Base-by-base conservation (phyloP, 2,797 vertebrate genomes). In the Enteromius afrohamiltoni region DNA sequence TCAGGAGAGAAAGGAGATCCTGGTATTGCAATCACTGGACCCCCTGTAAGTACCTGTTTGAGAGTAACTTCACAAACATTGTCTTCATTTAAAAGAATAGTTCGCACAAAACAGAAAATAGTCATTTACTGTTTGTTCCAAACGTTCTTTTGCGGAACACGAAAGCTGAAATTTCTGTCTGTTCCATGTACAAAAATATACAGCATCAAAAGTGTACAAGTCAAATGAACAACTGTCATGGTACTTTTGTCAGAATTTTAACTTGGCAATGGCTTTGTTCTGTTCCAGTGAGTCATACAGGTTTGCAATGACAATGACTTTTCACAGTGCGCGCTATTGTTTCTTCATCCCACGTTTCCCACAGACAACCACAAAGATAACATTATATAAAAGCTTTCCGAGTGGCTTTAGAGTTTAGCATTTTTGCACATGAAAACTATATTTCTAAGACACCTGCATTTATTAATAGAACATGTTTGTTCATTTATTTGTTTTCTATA, bases 1-100 rank as follows among this genome's bases (percentile, higher is more conserved):
- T 94, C 95, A 0, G 98, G 97, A 42, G 97, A 99, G 76, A 95
- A 92, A 86, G 98, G 97, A 0, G 95, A 97, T 42, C 94, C 95
- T 47, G 98, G 97, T 69, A 82, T 93, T 85, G 95, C 95, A 71
- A 85, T 95, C 85, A 93, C 91, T 23, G 98, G 97, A 73, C 90
- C 90, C 47, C 90, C 90, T 80, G 98, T 99, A 94, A 97, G 97
- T 96, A 84, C 74, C 88, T 64, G 73, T 37, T 7, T 11, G 10
- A 19, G 21, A 19, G 21, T 16, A 2, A 89, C 83, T 58, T 80
- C 9, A n/a, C 6, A 70, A 67, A 68, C 49, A 19, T 6, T 19
- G 3, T 13, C 49, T 58, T 23, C 21, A 5, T 23, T 75, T 37
- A 37, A 40, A 23, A 21, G 13, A 21, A 55, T 4, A 37, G 49